phyloP scores from a whole-genome alignment of 2,113 vertebrate genomes.

The Sarotherodon lohbergeri region DNA sequence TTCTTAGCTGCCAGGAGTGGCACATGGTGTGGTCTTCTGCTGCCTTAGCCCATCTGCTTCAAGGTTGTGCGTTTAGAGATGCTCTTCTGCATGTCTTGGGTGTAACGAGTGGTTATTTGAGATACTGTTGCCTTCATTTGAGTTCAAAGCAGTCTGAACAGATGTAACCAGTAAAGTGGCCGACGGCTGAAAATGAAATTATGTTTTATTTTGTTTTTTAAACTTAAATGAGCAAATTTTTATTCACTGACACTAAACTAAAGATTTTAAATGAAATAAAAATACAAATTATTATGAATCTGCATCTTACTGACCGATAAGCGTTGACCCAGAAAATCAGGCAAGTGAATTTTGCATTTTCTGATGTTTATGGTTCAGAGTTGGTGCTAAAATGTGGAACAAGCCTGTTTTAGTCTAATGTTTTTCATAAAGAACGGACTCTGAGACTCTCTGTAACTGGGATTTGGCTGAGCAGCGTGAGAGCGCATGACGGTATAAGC shows the following conservation, averaged over 20 bases:
- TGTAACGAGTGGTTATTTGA: fast-evolving
- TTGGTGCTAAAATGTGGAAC: not conserved
- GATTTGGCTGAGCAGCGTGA: not conserved
- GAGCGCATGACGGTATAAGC: not conserved
- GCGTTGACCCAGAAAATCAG: not conserved
- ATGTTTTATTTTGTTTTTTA: not conserved
- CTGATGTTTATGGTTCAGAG: fast-evolving
- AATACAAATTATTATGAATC: not conserved
- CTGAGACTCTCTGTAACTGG: not conserved
- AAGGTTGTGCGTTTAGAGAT: fast-evolving
- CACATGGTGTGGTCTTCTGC: not conserved
- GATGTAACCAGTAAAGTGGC: not conserved
- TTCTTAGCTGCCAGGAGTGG: not conserved
- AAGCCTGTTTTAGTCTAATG: not conserved
- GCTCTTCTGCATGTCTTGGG: not conserved
- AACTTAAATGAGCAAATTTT: not conserved
- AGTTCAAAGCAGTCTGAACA: fast-evolving
- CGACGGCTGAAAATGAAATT: not conserved
- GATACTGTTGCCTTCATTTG: not conserved
- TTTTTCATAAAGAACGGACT: not conserved
- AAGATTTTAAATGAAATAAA: not conserved
- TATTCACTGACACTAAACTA: not conserved
- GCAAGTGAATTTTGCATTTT: not conserved
- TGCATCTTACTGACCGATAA: not conserved
- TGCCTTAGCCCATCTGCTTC: not conserved